phyloP scores from a whole-genome alignment of 2,888 invertebrate species.

The Ennomos erosarius region DNA sequence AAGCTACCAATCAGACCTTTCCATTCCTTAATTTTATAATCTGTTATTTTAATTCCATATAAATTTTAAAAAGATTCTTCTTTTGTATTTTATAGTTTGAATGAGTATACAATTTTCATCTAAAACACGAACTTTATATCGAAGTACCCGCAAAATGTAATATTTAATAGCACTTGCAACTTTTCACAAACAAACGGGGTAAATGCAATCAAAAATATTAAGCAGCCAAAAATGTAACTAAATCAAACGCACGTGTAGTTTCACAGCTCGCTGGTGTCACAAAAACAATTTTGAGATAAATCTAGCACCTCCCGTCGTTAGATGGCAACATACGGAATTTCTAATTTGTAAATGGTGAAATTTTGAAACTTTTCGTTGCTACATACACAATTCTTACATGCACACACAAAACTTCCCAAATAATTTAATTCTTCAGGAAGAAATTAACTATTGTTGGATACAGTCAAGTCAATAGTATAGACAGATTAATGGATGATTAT shows the following conservation, averaged over 20 bases:
- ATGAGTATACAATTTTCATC: neutral
- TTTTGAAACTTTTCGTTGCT: too few relatives aligned
- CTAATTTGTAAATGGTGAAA: neutral
- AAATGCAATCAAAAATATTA: neutral
- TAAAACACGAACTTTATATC: neutral
- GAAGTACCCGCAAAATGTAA: neutral
- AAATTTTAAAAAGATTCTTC: neutral
- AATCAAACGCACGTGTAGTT: constrained; percentile 55
- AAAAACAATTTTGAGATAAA: constrained; percentile 51
- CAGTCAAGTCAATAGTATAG: constrained; percentile 21
- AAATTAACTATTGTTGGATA: constrained; percentile 2
- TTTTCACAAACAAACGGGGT: neutral
- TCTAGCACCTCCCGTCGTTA: constrained; percentile 57
- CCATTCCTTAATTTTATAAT: constrained; percentile 27
- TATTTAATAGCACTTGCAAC: neutral
- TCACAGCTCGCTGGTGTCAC: constrained; percentile 55
- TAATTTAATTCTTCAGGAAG: constrained; percentile 21
- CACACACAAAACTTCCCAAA: constrained; percentile 33
- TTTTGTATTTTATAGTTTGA: neutral
- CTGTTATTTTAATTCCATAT: neutral
- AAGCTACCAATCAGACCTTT: constrained; percentile 47
- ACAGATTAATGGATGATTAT: constrained; percentile 34
- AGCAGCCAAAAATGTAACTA: constrained; percentile 14
- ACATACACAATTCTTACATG: constrained; percentile 23
- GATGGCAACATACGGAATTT: constrained; percentile 21